These are phyloP conservation scores for Paratrypauchen microcephalus DNA, from an alignment of 2,797 vertebrate species.

Conservation along the genomic window DNA sequence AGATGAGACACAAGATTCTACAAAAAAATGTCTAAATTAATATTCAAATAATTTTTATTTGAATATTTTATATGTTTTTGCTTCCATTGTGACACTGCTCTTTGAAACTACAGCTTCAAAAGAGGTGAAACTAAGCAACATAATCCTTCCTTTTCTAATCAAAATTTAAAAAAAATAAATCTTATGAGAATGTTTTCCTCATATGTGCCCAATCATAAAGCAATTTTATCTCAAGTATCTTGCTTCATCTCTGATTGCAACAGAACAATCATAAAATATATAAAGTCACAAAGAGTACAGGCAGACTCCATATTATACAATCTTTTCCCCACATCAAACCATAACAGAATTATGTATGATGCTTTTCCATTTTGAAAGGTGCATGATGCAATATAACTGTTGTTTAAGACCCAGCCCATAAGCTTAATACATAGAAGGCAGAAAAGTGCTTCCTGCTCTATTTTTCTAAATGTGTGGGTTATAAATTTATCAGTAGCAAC, in stretches of 20 bases:
- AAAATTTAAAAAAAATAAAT: no score
- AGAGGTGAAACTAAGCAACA: no score
- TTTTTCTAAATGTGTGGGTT: conserved; percentile 38
- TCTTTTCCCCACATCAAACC: conserved; percentile 9
- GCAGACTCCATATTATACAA: neutral
- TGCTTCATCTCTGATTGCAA: no score
- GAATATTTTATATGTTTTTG: no score
- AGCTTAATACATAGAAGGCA: conserved; percentile 29
- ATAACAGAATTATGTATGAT: conserved; percentile 10
- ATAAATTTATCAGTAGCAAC: conserved; percentile 65
- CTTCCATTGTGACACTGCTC: no score
- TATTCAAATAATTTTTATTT: no score
- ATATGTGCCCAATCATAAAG: no score
- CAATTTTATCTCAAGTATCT: no score
- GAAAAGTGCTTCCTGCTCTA: conserved; percentile 44
- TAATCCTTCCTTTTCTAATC: no score
- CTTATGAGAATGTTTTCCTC: no score
- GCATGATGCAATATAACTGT: conserved; percentile 20
- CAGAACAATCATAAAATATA: neutral
- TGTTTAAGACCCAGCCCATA: conserved; percentile 39
- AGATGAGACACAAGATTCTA: neutral
- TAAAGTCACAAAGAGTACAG: neutral
- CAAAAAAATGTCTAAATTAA: no score
- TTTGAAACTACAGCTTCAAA: no score
- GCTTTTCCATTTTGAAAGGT: neutral